Evolutionary conservation across 2,113 vertebrate species (phyloP).

Genomic region (Phodopus roborovskii): DNA sequence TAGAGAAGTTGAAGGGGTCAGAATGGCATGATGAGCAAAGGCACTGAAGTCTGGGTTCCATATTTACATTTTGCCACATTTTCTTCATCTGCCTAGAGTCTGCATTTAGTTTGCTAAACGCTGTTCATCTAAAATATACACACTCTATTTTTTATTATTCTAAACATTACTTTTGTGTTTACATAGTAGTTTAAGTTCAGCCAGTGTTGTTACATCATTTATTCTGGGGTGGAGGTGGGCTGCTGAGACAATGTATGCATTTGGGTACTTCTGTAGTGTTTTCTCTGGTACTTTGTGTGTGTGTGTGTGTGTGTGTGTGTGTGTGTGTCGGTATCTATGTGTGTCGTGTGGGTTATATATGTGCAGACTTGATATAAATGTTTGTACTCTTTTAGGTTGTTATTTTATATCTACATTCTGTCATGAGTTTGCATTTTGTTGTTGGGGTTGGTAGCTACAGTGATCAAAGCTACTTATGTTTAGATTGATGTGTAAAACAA

Average conservation of each 20-base stretch:
- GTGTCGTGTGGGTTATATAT: too few species aligned
- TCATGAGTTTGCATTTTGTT: constrained; percentile 41
- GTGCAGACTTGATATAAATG: not conserved
- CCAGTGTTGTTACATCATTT: not conserved
- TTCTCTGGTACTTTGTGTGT: not conserved
- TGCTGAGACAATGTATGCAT: not conserved
- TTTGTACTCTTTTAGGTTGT: not conserved
- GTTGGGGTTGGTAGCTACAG: constrained; percentile 19
- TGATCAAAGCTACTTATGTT: constrained; percentile 22
- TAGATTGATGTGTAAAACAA: constrained; percentile 1
- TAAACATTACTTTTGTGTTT: constrained; percentile 13
- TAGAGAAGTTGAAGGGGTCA: not conserved
- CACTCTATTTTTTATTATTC: not conserved
- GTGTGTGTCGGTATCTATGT: too few species aligned
- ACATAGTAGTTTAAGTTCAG: not conserved
- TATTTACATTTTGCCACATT: not conserved
- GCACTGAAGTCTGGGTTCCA: not conserved
- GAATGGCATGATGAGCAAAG: not conserved
- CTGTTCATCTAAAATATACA: not conserved
- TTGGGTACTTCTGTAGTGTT: not conserved
- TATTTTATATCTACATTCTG: not conserved
- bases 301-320: not conserved
- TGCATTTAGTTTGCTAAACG: not conserved
- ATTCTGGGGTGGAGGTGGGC: not conserved
- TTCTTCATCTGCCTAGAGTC: constrained; percentile 8